These are phyloP conservation scores for Emydocephalus ijimae DNA, from an alignment of 2,113 vertebrate genomes.

Conservation along the genomic window DNA sequence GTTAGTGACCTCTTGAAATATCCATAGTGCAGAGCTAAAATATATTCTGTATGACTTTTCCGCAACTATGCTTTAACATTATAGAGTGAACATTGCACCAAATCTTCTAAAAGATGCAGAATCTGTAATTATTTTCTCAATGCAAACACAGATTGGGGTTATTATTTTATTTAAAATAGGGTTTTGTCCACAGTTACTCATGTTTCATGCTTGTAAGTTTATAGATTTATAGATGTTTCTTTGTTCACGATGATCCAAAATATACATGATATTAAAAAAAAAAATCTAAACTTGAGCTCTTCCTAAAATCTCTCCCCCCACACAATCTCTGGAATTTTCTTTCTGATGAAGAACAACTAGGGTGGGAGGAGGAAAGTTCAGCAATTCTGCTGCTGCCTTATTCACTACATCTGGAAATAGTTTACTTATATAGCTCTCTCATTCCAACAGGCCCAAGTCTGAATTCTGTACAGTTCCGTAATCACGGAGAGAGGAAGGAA, in stretches of 20 bases:
- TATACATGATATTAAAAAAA: conserved; percentile 16
- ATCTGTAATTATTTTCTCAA: neutral
- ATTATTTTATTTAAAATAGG: neutral
- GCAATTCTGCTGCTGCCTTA: conserved; percentile 43
- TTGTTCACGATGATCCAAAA: conserved; percentile 14
- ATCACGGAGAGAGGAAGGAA: conserved; percentile 54
- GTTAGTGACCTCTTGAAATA: neutral
- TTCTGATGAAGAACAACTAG: conserved; percentile 23
- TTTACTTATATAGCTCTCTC: conserved; percentile 57
- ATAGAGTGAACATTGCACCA: neutral
- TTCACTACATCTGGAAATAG: conserved; percentile 71
- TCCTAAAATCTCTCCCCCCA: conserved; percentile 24
- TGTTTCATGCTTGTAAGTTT: conserved; percentile 27
- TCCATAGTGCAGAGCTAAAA: neutral
- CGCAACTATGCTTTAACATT: neutral
- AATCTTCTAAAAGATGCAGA: neutral
- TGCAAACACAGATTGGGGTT: neutral
- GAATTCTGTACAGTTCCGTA: conserved; percentile 46
- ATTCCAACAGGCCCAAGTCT: conserved; percentile 42
- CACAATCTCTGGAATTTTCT: conserved; percentile 38
- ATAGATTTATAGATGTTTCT: neutral
- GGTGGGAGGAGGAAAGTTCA: conserved; percentile 43
- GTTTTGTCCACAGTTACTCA: neutral
- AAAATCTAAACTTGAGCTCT: neutral
- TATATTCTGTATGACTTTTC: neutral